Evolutionary conservation across 2,797 vertebrate species (phyloP).

Genomic region (Dermochelys coriacea): DNA sequence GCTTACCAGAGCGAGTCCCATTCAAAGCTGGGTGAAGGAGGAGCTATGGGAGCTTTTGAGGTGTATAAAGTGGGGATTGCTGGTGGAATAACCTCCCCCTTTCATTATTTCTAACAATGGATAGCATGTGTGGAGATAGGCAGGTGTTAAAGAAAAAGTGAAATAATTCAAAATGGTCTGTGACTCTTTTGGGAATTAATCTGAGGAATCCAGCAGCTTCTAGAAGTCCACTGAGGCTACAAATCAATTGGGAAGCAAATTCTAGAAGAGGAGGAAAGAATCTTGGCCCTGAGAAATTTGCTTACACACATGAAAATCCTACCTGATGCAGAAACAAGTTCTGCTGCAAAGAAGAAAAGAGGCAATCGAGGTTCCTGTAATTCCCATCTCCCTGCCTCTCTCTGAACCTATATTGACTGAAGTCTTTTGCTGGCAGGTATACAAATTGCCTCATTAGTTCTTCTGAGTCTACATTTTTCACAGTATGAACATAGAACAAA

Average conservation of each 20-base stretch:
- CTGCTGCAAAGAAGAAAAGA: conserved; percentile 11
- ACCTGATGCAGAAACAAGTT: background rate
- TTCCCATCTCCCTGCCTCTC: background rate
- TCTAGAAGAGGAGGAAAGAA: background rate
- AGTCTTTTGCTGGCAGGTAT: conserved; percentile 57
- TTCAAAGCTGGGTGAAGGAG: no score
- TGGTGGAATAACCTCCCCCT: conserved; percentile 2
- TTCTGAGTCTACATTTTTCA: conserved; percentile 54
- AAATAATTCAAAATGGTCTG: background rate
- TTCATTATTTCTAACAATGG: background rate
- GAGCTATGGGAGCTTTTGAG: background rate
- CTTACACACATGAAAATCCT: background rate
- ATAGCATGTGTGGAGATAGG: background rate
- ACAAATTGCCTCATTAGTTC: conserved; percentile 70
- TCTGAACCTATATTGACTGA: conserved; percentile 53
- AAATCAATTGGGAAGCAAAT: background rate
- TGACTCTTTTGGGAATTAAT: conserved; percentile 6
- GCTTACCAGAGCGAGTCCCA: no score
- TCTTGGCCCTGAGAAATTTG: background rate
- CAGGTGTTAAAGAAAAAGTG: background rate
- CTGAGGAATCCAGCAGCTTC: background rate
- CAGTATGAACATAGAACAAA: conserved; percentile 5
- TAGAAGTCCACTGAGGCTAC: background rate
- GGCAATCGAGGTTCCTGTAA: background rate
- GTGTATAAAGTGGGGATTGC: background rate